These are phyloP conservation scores for Tuberolachnus salignus DNA, from an alignment of 2,888 invertebrate species.

Conservation along the genomic window DNA sequence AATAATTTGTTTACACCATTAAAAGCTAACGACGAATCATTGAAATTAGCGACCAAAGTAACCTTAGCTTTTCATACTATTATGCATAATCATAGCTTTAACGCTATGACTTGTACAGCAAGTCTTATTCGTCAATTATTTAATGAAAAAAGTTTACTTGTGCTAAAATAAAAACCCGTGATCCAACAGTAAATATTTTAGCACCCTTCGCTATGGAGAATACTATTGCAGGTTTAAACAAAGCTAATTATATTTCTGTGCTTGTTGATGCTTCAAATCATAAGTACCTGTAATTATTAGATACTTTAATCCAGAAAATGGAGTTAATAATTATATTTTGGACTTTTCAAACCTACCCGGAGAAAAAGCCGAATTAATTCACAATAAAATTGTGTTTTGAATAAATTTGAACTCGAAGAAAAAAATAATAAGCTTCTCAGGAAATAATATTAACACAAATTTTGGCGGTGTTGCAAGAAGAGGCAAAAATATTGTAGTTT, in stretches of 20 bases:
- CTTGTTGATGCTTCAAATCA: not conserved
- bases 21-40: constrained; percentile 13
- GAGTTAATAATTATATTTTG: too few relatives aligned
- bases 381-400: too few relatives aligned
- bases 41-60: not conserved
- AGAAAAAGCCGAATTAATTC: too few relatives aligned
- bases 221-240: not conserved
- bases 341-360: too few relatives aligned
- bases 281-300: too few relatives aligned
- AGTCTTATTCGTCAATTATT: not conserved
- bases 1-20: not conserved
- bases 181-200: constrained; percentile 2
- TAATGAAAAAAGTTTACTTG: not conserved
- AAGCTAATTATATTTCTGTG: not conserved
- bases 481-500: too few relatives aligned
- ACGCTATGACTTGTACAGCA: not conserved
- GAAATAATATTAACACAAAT: too few relatives aligned
- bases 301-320: too few relatives aligned
- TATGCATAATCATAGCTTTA: not conserved
- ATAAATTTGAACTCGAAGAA: too few relatives aligned
- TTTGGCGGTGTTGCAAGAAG: too few relatives aligned
- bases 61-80: not conserved
- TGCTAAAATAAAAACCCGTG: not conserved
- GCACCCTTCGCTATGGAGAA: not conserved
- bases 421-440: too few relatives aligned